Conservation (phyloP, 30 jellyfish, hydroid and myxozoan genomes). For the Morbakka virulenta region DNA sequence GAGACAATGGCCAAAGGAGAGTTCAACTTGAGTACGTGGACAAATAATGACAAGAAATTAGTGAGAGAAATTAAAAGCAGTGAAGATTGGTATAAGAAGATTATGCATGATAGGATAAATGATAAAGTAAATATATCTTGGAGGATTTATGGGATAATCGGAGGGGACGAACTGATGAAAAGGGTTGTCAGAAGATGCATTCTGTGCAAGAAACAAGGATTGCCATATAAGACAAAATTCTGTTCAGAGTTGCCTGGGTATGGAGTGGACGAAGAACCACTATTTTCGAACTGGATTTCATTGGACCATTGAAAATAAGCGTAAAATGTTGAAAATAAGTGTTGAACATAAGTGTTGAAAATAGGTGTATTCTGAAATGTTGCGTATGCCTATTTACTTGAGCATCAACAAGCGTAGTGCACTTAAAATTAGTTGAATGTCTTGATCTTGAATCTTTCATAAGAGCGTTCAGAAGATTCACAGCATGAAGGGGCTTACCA, state of each 20-base stretch:
- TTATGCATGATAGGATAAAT: slow-evolving; percentile 49
- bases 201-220: slow-evolving; percentile 49
- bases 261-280: slow-evolving; percentile 61
- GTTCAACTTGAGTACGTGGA: too few relatives aligned
- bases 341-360: too few relatives aligned
- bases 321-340: too few relatives aligned
- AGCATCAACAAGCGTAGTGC: slow-evolving; percentile 50
- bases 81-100: slow-evolving; percentile 54
- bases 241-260: slow-evolving; percentile 22
- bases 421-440: slow-evolving; percentile 41
- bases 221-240: slow-evolving; percentile 43
- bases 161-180: slow-evolving; percentile 63
- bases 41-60: too few relatives aligned
- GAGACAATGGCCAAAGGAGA: too few relatives aligned
- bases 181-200: slow-evolving; percentile 14
- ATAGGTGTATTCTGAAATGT: slow-evolving; percentile 3
- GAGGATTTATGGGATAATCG: slow-evolving; percentile 46
- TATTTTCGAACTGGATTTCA: slow-evolving; percentile 51
- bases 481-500: slow-evolving; percentile 60
- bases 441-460: slow-evolving; percentile 39
- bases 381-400: slow-evolving; percentile 62
- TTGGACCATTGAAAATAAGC: slow-evolving; percentile 38
- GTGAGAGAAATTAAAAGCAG: too few relatives aligned
- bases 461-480: slow-evolving; percentile 54
- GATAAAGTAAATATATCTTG: slow-evolving; percentile 42